Percentiles rank a stretch among this genome's conserved stretches.
phyloP scores from a whole-genome alignment of 2,113 vertebrate genomes.

The Rhodinocichla rosea region DNA sequence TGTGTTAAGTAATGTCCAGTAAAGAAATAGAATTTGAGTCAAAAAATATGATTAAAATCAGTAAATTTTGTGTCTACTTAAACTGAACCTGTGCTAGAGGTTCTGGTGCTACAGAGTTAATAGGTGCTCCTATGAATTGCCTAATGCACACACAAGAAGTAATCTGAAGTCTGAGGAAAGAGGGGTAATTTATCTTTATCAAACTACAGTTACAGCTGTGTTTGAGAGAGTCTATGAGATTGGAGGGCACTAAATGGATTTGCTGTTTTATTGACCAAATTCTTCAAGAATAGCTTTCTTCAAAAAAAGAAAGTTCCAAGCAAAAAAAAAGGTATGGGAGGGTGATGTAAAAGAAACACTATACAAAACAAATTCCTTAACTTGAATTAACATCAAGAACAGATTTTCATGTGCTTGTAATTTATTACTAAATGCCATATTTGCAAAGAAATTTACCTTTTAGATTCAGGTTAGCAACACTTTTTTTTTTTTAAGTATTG shows the following conservation, averaged over 20 bases:
- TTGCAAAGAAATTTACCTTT: neutral
- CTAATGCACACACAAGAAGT: neutral
- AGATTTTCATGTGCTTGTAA: neutral
- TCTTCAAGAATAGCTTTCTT: neutral
- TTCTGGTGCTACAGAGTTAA: neutral
- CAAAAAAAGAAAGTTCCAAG: neutral
- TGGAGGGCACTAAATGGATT: neutral
- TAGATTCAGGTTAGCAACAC: neutral
- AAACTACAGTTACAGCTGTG: neutral
- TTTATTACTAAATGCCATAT: neutral
- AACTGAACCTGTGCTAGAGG: neutral
- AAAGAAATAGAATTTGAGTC: neutral
- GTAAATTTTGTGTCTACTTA: neutral
- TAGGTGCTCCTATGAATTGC: neutral
- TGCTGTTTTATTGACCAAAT: neutral
- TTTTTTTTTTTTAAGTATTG: neutral
- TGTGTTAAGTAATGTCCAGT: neutral
- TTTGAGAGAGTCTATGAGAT: neutral
- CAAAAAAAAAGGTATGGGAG: accelerated
- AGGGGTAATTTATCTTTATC: constrained; percentile 49
- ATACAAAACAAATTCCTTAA: neutral
- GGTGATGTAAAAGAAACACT: accelerated
- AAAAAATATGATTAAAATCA: neutral
- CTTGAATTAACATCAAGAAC: neutral
- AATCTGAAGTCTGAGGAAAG: neutral